Evolutionary conservation across 2,888 invertebrate species (phyloP), one percentile per base, ranked within the genome.

Genomic region (Chydorus sphaericus): DNA sequence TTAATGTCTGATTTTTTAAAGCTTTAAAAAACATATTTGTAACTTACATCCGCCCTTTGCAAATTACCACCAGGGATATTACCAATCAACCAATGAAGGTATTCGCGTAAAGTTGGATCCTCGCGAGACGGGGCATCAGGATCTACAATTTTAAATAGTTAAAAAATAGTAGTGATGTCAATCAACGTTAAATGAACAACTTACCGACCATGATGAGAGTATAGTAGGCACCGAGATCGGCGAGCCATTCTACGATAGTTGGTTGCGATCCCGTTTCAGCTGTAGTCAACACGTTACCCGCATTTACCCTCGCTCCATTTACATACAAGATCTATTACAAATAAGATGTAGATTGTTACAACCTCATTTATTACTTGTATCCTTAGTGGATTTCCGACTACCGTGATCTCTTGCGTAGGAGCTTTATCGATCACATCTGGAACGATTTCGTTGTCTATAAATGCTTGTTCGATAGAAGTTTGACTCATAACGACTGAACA

Each of bases 51-150:
- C 5, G 92, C 93, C 3, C 75, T 72, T 0, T 67, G 64, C 2
- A 92, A 67, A 62, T 85, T 73, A 60, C 66, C 70, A 11, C 84
- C 90, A n/a, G 83, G 84, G 62, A 94, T 84, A 67, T 92, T 92
- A 26, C 79, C 84, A 0, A 93, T 83, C 4, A 91, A 69, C 92
- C 92, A 93, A 70, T 93, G 92, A 65, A 85, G 85, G 82, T 85
- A 90, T 70, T 93, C 92, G 33, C 90, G 78, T 68, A 77, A 81
- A 60, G 75, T 83, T 0, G 89, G 90, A 7, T 83, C 78, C n/a
- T 74, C 67, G 30, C 91, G 80, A 61, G 83, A 84, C 0, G 92
- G 92, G 8, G 91, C 91, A 74, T 93, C 93, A 1, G 92, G 92
- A 73, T 94, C 93, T 75, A 55, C 28, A 3, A 48, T 20, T 3